Base-by-base conservation (phyloP, 1,140 invertebrate species). In the Drosophila tani region DNA sequence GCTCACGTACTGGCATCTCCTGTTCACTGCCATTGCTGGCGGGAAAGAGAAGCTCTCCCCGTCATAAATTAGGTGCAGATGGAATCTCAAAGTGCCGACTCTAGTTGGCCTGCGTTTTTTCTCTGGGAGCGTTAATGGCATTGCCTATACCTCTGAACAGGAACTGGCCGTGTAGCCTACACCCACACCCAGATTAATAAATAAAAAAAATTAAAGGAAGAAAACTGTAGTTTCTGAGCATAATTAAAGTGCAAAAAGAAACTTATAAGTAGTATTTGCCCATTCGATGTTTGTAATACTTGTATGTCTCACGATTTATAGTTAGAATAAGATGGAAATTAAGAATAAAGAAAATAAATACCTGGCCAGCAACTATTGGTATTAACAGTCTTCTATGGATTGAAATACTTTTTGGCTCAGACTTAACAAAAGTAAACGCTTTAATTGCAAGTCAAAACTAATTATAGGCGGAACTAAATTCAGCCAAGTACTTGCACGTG, bases 11-110 rank as follows among this genome's bases (percentile, higher is more conserved):
- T 67, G 66, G 81, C 75, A 79, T 83, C 80, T 80, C 71, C 80
- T 73, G 63, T 69, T 65, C 59, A 59, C 55, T 79, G 76, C 55
- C 58, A 65, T 68, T 55, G 76, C 43, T 50, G 71, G 35, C 57
- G 50, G 43, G 62, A 21, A 69, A 55, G 43, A 67, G 40, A 45
- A 71, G 68, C 65, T 71, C 65, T 69, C 71, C 78, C 62, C 76
- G 56, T 87, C 84, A 84, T 87, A 88, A 87, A 87, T 87, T 81
- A 87, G 81, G 68, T 88, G 84, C 63, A 87, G 84, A 88, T 87
- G 81, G 81, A 70, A 87, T 87, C 84, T 87, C 59, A 88, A 88
- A 87, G 85, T 73, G 71, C 80, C 81, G 84, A 79, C 68, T 67
- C 75, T 60, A 59, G 35, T 63, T 64, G 35, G 38, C 21, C 35